Base-by-base conservation (phyloP, 2,888 invertebrate species). In the Dermolepida albohirtum region DNA sequence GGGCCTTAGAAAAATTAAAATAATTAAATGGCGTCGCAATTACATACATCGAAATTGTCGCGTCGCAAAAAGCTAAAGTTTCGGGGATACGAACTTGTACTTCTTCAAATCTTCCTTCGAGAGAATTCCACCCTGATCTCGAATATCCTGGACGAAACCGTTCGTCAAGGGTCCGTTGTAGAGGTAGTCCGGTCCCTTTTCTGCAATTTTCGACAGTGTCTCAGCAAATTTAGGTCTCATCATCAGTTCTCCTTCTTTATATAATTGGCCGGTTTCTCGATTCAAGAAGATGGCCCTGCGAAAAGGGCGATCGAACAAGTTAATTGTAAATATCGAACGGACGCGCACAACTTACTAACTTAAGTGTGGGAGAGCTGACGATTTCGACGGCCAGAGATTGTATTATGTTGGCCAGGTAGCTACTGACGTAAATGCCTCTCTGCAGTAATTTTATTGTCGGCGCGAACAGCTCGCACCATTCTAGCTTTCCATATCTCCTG, bases 381-480 rank as follows among this genome's bases (percentile, higher is more conserved):
- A 93, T 91, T 41, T 79, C 74, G 6, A 81, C 78, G 76, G 87
- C 83, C 77, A 87, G 85, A 0, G 79, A 74, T 1, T 73, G 71
- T 59, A 93, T 83, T 27, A 89, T 88, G 10, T 85, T 83, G 1
- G 86, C 89, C 76, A 92, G 85, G 79, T 92, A 92, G 11, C 84
- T 78, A 64, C 87, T 90, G 14, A 94, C 89, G 54, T 81, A 79
- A 70, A 90, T 88, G 0, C 96, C 96, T 2, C 85, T 83, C 69
- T 85, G 84, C 73, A 92, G 91, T 40, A 96, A 83, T 39, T 89
- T 84, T 52, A 93, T 93, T 1, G 92, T 86, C 0, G 95, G 94
- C 66, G 87, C 80, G 73, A 97, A 90, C n/a, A 97, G 84, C 0
- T 89, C 87, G 40, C 82, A 80, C 96, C 96, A 97, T 0, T 88